phyloP scores from a whole-genome alignment of 2,888 invertebrate genomes.

The Clepsis dumicolana region DNA sequence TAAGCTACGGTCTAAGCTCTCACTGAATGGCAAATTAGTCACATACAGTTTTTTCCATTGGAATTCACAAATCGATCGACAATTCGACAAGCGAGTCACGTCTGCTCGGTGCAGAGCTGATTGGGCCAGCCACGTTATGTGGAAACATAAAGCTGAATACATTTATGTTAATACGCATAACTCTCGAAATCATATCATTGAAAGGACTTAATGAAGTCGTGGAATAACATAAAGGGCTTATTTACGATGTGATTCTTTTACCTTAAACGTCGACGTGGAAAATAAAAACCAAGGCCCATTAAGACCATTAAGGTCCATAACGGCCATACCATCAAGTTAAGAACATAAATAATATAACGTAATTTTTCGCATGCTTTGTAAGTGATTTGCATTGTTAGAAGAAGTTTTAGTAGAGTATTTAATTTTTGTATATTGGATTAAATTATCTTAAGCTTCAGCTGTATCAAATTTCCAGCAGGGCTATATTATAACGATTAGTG shows the following conservation, averaged over 20 bases:
- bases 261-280: slow-evolving; percentile 61
- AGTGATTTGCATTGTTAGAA: slow-evolving; percentile 52
- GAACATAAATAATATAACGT: slow-evolving; percentile 53
- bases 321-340: slow-evolving; percentile 52
- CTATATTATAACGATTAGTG: slow-evolving; percentile 20
- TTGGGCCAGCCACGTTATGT: slow-evolving; percentile 30
- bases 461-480: slow-evolving; percentile 14
- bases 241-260: slow-evolving; percentile 69
- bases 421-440: slow-evolving; percentile 11
- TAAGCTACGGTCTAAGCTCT: slow-evolving; percentile 67
- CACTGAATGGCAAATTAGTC: slow-evolving; percentile 62
- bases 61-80: slow-evolving; percentile 28
- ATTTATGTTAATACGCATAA: slow-evolving; percentile 53
- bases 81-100: slow-evolving; percentile 41
- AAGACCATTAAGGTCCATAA: slow-evolving; percentile 65
- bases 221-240: slow-evolving; percentile 66
- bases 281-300: slow-evolving; percentile 69
- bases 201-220: slow-evolving; percentile 69
- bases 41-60: slow-evolving; percentile 42
- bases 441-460: slow-evolving; percentile 23
- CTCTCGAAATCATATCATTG: slow-evolving; percentile 59
- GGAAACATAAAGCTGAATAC: slow-evolving; percentile 14
- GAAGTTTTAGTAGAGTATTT: slow-evolving; percentile 22
- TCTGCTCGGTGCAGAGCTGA: slow-evolving; percentile 23
- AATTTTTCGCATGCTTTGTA: slow-evolving; percentile 60